Evolutionary conservation across 2,797 vertebrate genomes (phyloP).

Genomic region (Buceros bicornis): DNA sequence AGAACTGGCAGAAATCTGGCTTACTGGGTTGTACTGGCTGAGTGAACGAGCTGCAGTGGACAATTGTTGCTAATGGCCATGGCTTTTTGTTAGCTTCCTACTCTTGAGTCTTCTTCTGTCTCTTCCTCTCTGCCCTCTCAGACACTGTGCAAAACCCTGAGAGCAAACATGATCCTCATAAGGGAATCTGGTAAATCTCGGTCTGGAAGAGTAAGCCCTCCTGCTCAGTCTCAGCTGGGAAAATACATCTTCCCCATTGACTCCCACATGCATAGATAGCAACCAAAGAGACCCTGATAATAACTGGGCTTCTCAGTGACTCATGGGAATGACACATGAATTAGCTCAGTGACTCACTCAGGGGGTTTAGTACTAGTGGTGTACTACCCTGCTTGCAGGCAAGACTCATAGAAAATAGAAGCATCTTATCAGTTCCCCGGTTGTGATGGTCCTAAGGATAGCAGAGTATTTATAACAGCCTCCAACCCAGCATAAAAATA

Average conservation of each 20-base stretch:
- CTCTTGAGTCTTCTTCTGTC: background rate
- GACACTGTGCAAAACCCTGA: background rate
- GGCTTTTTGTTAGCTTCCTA: background rate
- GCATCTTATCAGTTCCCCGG: background rate
- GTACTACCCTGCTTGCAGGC: background rate
- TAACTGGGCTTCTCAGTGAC: background rate
- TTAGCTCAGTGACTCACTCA: background rate
- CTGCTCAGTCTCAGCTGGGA: background rate
- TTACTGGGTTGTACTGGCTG: background rate
- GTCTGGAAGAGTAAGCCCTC: background rate
- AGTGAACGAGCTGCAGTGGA: background rate
- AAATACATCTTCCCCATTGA: background rate
- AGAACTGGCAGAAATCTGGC: background rate
- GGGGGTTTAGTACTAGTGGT: background rate
- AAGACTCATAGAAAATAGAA: background rate
- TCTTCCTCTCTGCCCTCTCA: background rate
- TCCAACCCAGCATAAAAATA: slow-evolving; percentile 21
- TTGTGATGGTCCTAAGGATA: slow-evolving; percentile 5
- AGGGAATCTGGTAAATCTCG: background rate
- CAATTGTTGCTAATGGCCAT: accelerated
- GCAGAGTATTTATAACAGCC: background rate
- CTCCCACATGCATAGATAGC: background rate
- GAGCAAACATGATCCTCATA: background rate
- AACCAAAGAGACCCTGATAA: background rate
- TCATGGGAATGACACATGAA: background rate